Evolutionary conservation across 2,113 vertebrate species (phyloP).

Genomic region (Numida meleagris): DNA sequence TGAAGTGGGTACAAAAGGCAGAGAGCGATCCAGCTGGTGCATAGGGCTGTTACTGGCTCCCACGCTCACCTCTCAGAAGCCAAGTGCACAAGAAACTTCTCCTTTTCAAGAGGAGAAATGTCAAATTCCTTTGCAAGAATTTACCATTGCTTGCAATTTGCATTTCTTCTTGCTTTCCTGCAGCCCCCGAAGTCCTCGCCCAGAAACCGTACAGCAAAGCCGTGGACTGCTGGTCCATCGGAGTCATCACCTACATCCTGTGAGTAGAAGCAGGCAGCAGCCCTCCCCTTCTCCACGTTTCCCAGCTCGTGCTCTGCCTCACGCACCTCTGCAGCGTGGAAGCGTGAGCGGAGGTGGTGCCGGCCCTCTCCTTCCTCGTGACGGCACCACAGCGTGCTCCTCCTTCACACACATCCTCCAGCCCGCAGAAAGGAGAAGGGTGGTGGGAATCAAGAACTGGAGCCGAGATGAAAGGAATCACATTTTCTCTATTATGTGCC

Average conservation of each 20-base stretch:
- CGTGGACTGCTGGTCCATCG: conserved; percentile 97
- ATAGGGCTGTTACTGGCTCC: neutral
- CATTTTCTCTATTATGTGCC: neutral
- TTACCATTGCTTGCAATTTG: neutral
- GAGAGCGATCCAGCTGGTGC: neutral
- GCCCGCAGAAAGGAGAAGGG: neutral
- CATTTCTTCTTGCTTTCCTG: neutral
- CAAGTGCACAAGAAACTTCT: neutral
- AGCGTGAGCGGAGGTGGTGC: neutral
- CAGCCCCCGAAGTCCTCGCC: conserved; percentile 92
- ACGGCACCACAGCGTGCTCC: fast-evolving
- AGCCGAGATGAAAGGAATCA: neutral
- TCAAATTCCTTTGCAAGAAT: too few relatives aligned
- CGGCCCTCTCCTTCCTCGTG: neutral
- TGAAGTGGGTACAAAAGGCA: neutral
- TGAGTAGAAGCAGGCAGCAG: conserved; percentile 75
- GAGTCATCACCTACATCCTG: conserved; percentile 96
- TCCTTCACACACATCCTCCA: neutral
- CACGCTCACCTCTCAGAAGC: neutral
- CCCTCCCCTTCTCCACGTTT: neutral
- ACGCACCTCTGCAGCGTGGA: neutral
- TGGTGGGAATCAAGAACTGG: neutral
- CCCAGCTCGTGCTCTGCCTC: neutral
- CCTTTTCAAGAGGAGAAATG: too few relatives aligned
- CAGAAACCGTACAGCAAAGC: conserved; percentile 96